Evolutionary conservation across 2,113 vertebrate species (phyloP), one percentile per base, ranked within the genome.

Genomic region (Ornithorhynchus anatinus): DNA sequence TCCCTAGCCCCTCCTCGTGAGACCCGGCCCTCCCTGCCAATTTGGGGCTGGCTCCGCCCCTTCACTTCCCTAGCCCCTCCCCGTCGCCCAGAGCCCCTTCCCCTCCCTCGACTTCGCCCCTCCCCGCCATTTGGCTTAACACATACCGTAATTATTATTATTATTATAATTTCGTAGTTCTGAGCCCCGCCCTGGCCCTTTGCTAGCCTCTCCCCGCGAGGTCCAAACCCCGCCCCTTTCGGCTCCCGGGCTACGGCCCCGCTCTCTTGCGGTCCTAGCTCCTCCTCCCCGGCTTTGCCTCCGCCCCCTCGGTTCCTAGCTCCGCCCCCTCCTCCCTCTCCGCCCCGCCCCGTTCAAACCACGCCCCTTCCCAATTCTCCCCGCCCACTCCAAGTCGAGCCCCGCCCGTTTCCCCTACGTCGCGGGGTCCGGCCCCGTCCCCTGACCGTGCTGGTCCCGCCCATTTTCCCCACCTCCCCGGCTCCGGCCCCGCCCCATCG

Each of bases 161-260:
- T 15, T 47, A 22, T 48, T 27, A 48, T 25, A 8, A 13, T 47
- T 13, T 13, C 13, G 7, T 29, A 50, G n/a, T n/a, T n/a, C n/a
- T n/a, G n/a, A 32, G 15, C 7, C 10, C 32, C 10, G 7, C 17
- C 60, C 17, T 8, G 6, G 8, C 14, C 7, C 47, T 13, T 20
- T 15, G 7, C 2, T 2, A 10, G 6, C 10, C 25, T 27, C 45
- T 27, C 19, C n/a, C 3, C 16, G 31, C 8, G 12, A 11, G 6
- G 20, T 14, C 32, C 29, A 14, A 1, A 16, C 32, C 8, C 32
- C 7, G 33, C 16, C n/a, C 25, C 17, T 20, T 3, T 13, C 11
- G 5, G 15, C n/a, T 13, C 2, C 5, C 2, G 36, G 20, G 12
- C 14, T 39, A 35, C 37, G 3, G 3, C 32, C 13, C 16, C 0